Percentiles rank a stretch among this genome's conserved stretches.
Evolutionary conservation across 2,888 invertebrate genomes (phyloP).

Genomic region (Mythimna impura): DNA sequence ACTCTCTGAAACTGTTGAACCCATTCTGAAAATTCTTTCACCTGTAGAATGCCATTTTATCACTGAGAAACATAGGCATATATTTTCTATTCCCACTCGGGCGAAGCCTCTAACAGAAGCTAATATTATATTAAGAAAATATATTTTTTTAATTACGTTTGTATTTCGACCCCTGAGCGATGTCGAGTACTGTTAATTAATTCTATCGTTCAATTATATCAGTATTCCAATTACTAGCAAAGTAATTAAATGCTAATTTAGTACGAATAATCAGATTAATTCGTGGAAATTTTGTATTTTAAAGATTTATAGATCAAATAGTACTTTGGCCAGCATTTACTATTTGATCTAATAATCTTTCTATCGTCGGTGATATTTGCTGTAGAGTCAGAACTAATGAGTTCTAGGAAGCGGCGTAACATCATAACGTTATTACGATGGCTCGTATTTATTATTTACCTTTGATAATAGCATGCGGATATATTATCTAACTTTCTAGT

Average conservation of each 20-base stretch:
- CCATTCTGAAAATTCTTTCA: no score
- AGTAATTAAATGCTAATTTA: conserved; percentile 36
- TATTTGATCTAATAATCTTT: no score
- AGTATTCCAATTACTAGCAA: conserved; percentile 27
- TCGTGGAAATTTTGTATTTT: conserved; percentile 25
- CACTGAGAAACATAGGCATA: not conserved
- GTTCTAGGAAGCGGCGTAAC: conserved; percentile 40
- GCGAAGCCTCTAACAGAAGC: not conserved
- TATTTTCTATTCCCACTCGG: not conserved
- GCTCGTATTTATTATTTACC: conserved; percentile 18
- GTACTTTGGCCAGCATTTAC: not conserved
- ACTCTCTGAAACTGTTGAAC: no score
- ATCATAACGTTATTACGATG: conserved; percentile 1
- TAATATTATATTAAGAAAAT: no score
- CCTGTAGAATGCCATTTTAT: no score
- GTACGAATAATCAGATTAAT: conserved; percentile 30
- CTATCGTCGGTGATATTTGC: conserved; percentile 25
- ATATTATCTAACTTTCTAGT: conserved; percentile 3
- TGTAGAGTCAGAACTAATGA: conserved; percentile 27
- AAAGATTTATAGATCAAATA: conserved; percentile 44
- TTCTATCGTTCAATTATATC: not conserved
- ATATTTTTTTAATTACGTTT: not conserved
- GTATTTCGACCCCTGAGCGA: not conserved
- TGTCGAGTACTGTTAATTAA: conserved; percentile 13
- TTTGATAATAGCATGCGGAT: conserved; percentile 13